phyloP scores from a whole-genome alignment of 2,797 vertebrate species.

The Carduelis carduelis region DNA sequence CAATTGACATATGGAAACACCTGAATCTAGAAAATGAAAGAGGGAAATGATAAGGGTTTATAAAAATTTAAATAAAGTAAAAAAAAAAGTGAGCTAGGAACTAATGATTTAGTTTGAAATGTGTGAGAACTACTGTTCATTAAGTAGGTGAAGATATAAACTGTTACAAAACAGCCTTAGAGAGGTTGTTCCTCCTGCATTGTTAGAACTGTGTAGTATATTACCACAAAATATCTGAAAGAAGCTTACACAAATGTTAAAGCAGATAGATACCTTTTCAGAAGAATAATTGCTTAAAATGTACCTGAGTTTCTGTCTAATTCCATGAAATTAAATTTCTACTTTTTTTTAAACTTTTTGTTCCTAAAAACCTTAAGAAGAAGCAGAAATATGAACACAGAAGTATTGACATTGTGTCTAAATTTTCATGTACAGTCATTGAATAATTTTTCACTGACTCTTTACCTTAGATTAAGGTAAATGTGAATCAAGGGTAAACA shows the following conservation, averaged over 20 bases:
- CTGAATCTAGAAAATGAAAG: background rate
- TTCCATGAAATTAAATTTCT: background rate
- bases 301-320: background rate
- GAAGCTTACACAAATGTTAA: background rate
- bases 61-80: background rate
- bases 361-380: background rate
- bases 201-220: background rate
- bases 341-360: background rate
- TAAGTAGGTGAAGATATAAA: background rate
- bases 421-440: accelerated
- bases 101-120: background rate
- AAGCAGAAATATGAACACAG: background rate
- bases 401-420: background rate
- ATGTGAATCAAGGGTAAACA: background rate
- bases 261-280: background rate
- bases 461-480: background rate
- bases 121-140: background rate
- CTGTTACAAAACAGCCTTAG: background rate
- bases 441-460: background rate
- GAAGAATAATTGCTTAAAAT: background rate
- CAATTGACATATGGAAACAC: background rate
- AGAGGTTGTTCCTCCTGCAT: background rate
- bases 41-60: accelerated
- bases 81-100: background rate
- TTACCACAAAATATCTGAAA: background rate